Evolutionary conservation across 2,888 invertebrate species (phyloP), one percentile per base, ranked within the genome.

Genomic region (Tromatobia lineatoria): DNA sequence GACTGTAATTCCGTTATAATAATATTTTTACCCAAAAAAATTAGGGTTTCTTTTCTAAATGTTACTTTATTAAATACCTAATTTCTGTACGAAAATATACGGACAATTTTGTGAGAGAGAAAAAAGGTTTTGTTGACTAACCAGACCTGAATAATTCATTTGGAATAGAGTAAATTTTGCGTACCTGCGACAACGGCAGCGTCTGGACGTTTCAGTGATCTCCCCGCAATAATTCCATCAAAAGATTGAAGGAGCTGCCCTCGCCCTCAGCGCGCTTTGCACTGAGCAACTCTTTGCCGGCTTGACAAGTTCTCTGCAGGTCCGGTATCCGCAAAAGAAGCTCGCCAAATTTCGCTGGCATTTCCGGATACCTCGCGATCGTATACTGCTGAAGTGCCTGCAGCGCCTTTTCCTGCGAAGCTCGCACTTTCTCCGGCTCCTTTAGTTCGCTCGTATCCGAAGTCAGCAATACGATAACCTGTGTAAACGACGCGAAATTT

Each of bases 341-440:
- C 94, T 99, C 99, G 57, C 99, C 99, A 93, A 99, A 99, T 95
- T 99, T 99, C 88, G 98, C 97, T 73, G 98, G 98, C 94, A 97
- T 96, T 88, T 98, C 97, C 15, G 98, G 98, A 94, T 98, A 99
- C 94, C 98, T 98, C 29, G 96, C 96, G 88, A 97, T 95, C 4
- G 98, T 99, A 94, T 99, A 99, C 80, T 97, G 97, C 93, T 98
- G 98, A 69, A 99, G 94, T 47, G 98, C 98, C 92, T 98, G 98
- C 73, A 98, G 94, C 25, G 99, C 98, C 93, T 98, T 98, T 94
- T 99, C 99, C 94, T 99, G 99, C 71, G 98, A 98, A 66, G 97
- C 97, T 82, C 98, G 96, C 64, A 99, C 98, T 94, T 98, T 98
- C 91, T 98, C 98, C n/a, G 98, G 97, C 94, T 99, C 98, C 89